phyloP scores from a whole-genome alignment of 2,888 invertebrate species.

The Agrenia bidenticulata region DNA sequence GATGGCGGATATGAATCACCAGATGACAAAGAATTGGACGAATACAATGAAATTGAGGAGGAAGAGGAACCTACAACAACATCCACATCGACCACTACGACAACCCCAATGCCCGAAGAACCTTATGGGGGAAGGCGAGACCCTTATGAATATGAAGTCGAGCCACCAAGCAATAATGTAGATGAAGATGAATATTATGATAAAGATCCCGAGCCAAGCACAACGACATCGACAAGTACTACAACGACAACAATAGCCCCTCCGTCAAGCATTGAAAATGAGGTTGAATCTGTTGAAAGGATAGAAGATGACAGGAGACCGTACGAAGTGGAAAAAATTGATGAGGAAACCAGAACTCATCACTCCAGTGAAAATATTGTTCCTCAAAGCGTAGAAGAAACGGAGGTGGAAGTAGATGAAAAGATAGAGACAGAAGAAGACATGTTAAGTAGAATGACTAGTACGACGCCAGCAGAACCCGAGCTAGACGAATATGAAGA shows the following conservation, averaged over 20 bases:
- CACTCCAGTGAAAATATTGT: too few relatives aligned
- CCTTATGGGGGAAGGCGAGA: constrained; percentile 24
- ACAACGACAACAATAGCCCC: constrained; percentile 9
- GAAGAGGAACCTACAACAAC: constrained; percentile 11
- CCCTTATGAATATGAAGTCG: constrained; percentile 27
- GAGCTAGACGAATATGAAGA: constrained; percentile 15
- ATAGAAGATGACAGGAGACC: background rate
- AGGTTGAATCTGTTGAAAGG: background rate
- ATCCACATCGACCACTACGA: constrained; percentile 18
- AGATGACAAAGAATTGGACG: constrained; percentile 26
- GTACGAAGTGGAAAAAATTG: background rate
- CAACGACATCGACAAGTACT: constrained; percentile 6
- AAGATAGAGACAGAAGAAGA: background rate
- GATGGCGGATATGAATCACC: constrained; percentile 1
- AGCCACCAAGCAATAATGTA: constrained; percentile 29
- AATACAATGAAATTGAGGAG: constrained; percentile 28
- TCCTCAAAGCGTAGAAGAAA: too few relatives aligned
- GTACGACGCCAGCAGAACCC: constrained; percentile 4
- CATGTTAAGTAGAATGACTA: background rate
- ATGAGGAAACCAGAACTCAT: too few relatives aligned
- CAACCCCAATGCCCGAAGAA: constrained; percentile 13
- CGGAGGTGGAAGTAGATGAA: background rate
- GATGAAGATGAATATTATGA: constrained; percentile 15
- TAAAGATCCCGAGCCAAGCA: background rate
- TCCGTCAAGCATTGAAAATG: constrained; percentile 9